A percentile compares a stretch with the other conserved stretches of the same genome.
Conservation (phyloP, 2,888 invertebrate species). For the Thymelicus acteon region DNA sequence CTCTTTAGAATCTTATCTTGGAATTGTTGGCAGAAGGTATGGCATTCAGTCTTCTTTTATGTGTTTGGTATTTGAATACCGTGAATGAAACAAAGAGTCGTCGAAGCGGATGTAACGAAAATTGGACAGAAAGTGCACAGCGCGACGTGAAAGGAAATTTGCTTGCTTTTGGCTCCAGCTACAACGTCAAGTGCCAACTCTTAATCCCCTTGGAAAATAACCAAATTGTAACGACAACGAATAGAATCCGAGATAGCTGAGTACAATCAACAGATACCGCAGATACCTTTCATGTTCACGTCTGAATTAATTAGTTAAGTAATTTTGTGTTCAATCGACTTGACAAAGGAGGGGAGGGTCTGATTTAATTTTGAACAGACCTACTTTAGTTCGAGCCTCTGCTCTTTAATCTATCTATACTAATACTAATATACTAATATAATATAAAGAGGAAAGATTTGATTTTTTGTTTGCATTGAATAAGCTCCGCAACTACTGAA, state of each 20-base stretch:
- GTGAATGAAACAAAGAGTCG: constrained; percentile 42
- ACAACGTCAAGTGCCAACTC: constrained; percentile 60
- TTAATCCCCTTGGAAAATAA: constrained; percentile 44
- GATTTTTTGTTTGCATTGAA: too few relatives aligned
- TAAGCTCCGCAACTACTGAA: too few relatives aligned
- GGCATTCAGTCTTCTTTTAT: constrained; percentile 18
- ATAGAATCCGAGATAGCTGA: background rate
- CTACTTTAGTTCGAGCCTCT: too few relatives aligned
- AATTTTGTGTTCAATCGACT: too few relatives aligned
- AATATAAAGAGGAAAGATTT: too few relatives aligned
- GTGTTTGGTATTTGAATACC: constrained; percentile 28
- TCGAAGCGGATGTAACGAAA: constrained; percentile 40
- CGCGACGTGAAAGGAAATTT: constrained; percentile 14
- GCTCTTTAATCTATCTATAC: too few relatives aligned
- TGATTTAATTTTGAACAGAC: too few relatives aligned
- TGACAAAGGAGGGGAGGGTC: too few relatives aligned
- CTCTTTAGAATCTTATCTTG: constrained; percentile 7
- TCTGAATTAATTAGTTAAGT: too few relatives aligned
- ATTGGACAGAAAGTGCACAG: constrained; percentile 37
- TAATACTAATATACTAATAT: too few relatives aligned
- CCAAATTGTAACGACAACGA: constrained; percentile 3
- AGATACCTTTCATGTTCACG: background rate
- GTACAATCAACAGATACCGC: background rate
- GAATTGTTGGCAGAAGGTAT: constrained; percentile 17
- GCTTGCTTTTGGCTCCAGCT: constrained; percentile 57